Percentiles rank a stretch among this genome's conserved stretches.
These are phyloP conservation scores for Metopia argyrocephala DNA, from an alignment of 2,888 invertebrate genomes.

Conservation along the genomic window DNA sequence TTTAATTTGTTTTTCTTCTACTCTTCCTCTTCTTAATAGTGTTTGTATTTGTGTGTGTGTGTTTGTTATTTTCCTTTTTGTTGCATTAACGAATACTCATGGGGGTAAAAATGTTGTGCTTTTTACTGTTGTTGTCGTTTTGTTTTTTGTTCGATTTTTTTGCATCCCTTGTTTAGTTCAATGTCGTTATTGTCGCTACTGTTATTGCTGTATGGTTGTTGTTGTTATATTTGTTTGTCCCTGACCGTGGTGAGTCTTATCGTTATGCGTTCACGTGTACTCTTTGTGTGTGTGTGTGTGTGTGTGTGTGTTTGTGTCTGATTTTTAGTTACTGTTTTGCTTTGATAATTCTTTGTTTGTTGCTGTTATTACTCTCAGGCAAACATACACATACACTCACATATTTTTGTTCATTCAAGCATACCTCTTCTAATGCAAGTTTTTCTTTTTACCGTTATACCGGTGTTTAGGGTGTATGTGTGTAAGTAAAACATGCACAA, in stretches of 20 bases:
- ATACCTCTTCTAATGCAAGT: not conserved
- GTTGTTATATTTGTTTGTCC: constrained; percentile 46
- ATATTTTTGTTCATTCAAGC: not conserved
- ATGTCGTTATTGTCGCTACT: constrained; percentile 42
- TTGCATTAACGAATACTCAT: constrained; percentile 55
- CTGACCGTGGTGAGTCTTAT: constrained; percentile 54
- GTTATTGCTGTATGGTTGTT: no score
- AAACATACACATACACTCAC: constrained; percentile 26
- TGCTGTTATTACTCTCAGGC: constrained; percentile 41
- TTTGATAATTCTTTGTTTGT: constrained; percentile 63
- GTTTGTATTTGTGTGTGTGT: no score
- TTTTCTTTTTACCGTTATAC: constrained; percentile 40
- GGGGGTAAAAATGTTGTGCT: constrained; percentile 62
- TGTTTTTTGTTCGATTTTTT: constrained; percentile 35
- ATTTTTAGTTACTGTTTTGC: constrained; percentile 69
- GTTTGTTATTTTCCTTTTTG: constrained; percentile 56
- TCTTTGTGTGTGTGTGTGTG: constrained; percentile 51
- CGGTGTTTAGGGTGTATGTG: constrained; percentile 36
- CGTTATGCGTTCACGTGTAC: constrained; percentile 9
- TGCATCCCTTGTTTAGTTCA: constrained; percentile 60
- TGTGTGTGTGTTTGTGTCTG: constrained; percentile 38
- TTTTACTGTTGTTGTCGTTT: constrained; percentile 60
- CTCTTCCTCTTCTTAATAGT: constrained; percentile 69
- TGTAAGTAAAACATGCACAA: constrained; percentile 32
- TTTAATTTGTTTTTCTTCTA: constrained; percentile 34